These are phyloP conservation scores for Andrena praecox DNA, from an alignment of 2,888 invertebrate genomes.

Conservation along the genomic window DNA sequence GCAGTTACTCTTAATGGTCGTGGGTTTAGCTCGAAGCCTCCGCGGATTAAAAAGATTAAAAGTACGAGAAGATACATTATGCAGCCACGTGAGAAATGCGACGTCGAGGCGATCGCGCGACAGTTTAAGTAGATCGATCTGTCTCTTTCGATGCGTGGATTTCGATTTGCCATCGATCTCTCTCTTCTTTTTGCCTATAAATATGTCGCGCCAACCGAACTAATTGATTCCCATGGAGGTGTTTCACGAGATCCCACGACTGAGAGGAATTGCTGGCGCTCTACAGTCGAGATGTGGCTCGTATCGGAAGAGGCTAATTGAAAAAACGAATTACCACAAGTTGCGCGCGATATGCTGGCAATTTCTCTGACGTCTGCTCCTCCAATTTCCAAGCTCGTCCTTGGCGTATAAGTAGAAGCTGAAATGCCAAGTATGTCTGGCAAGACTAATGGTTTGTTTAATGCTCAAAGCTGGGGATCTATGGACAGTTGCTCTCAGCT, in stretches of 20 bases:
- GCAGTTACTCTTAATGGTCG: constrained; percentile 1
- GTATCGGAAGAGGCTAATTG: constrained; percentile 22
- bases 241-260: constrained; percentile 39
- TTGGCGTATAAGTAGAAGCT: neutral
- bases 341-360: constrained; percentile 6
- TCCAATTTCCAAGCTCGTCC: neutral
- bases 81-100: constrained; percentile 7
- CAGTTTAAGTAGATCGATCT: constrained; percentile 11
- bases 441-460: neutral
- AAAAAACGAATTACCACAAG: constrained; percentile 37
- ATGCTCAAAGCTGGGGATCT: neutral
- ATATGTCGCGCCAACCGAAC: neutral
- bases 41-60: constrained; percentile 31
- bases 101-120: neutral
- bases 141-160: neutral
- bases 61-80: constrained; percentile 17
- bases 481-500: neutral
- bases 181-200: neutral
- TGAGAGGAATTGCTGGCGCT: constrained; percentile 50
- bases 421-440: neutral
- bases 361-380: neutral
- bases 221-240: constrained; percentile 40
- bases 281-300: constrained; percentile 21
- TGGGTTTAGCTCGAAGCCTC: constrained; percentile 12
- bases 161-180: neutral